Evolutionary conservation across 2,888 invertebrate species (phyloP).

Genomic region (Trilocha varians): DNA sequence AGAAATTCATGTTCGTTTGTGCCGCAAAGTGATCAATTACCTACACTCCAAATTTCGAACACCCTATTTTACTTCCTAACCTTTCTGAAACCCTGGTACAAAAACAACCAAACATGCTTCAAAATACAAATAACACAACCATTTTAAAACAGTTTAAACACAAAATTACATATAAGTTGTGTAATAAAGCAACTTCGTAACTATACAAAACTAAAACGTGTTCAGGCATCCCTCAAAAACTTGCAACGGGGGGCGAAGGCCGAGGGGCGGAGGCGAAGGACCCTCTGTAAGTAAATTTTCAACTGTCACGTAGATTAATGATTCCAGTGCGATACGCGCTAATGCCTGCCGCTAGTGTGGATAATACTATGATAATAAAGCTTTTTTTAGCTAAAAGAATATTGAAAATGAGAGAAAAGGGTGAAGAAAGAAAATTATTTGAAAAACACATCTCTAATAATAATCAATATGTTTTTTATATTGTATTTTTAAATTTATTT

Average conservation of each 20-base stretch:
- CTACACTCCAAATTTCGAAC: too few relatives aligned
- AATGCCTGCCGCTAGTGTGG: slow-evolving; percentile 59
- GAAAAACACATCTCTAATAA: too few relatives aligned
- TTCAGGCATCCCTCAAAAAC: slow-evolving; percentile 56
- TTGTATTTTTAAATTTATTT: too few relatives aligned
- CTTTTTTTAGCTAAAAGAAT: too few relatives aligned
- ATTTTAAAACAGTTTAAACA: slow-evolving; percentile 1
- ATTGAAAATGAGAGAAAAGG: too few relatives aligned
- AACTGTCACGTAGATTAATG: slow-evolving; percentile 75
- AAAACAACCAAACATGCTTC: neutral
- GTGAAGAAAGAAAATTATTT: too few relatives aligned
- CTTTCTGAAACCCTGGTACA: neutral
- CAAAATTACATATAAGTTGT: slow-evolving; percentile 8
- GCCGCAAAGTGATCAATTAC: too few relatives aligned
- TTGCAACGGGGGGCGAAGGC: slow-evolving; percentile 35
- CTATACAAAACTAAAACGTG: slow-evolving; percentile 5
- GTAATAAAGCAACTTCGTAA: slow-evolving; percentile 12
- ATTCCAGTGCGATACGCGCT: slow-evolving; percentile 72
- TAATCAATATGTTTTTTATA: too few relatives aligned
- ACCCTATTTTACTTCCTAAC: too few relatives aligned
- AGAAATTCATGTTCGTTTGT: too few relatives aligned
- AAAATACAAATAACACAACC: neutral
- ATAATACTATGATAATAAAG: slow-evolving; percentile 26
- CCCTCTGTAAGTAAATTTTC: slow-evolving; percentile 74
- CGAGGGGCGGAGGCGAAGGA: slow-evolving; percentile 27